Evolutionary conservation across 2,888 invertebrate genomes (phyloP), one percentile per base, ranked within the genome.

Genomic region (Endomychus coccineus): DNA sequence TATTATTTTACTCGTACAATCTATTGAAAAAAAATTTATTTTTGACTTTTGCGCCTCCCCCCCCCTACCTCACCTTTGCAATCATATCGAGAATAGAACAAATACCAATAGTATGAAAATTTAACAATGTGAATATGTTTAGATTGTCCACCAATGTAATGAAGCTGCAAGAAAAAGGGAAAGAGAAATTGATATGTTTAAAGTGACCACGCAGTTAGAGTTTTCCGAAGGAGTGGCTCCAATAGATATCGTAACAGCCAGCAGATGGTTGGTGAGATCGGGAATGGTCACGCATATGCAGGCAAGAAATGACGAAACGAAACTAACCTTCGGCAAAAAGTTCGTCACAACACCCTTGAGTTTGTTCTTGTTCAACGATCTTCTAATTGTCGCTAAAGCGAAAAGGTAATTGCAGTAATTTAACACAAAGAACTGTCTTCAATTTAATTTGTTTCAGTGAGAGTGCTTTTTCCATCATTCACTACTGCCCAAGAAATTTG

Each of bases 91-190:
- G n/a, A n/a, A n/a, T n/a, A n/a, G n/a, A n/a, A n/a, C n/a, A n/a
- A n/a, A n/a, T n/a, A n/a, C n/a, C n/a, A n/a, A n/a, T n/a, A n/a
- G n/a, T n/a, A n/a, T n/a, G n/a, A n/a, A n/a, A n/a, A n/a, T n/a
- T n/a, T n/a, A n/a, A n/a, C n/a, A n/a, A n/a, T n/a, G n/a, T n/a
- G n/a, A n/a, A n/a, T n/a, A n/a, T n/a, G n/a, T n/a, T n/a, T n/a
- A 85, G 80, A 80, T 90, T 55, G 96, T 92, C 16, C 75, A 78
- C 7, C 84, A 88, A 55, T 96, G 96, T 66, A 96, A 97, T 68
- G 95, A 96, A 65, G 94, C 87, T 22, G 95, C 96, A 1, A 75
- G 88, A 50, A 78, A 76, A 52, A 84, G 83, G 51, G 85, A 85
- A 58, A 80, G 92, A 34, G 76, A 86, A 30, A 86, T 87, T 53